Base-by-base conservation (phyloP, 1,140 invertebrate species). In the Popillia japonica region DNA sequence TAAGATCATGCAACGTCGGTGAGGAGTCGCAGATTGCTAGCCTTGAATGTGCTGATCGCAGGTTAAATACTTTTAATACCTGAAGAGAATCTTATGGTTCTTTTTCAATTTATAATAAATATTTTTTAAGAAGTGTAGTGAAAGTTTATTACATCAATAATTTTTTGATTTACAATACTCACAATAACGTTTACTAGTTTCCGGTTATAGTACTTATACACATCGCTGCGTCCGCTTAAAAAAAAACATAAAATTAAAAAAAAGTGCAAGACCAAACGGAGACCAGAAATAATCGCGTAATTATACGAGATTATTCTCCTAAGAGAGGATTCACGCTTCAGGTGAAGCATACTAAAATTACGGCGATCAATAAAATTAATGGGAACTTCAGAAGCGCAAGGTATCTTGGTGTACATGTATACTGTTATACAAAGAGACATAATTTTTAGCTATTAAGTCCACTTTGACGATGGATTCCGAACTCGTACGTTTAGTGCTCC, bases 301-400 rank as follows among this genome's bases (percentile, higher is more conserved):
- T 68, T 68, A 68, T 34, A 27, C 20, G 2, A n/a, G 48, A 55
- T 55, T 55, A 55, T 17, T 68, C 7, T 68, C 22, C 7, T 23
- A 68, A 27, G 61, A 68, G 61, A 68, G 61, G 61, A 68, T 27
- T 68, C 61, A 68, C 61, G 27, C 61, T 68, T 68, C 61, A 68
- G 1, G 10, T 68, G 61, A 68, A 68, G 61, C 61, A 11, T 8
- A 68, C 61, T 68, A 68, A 68, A 68, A 68, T 68, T 68, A 34
- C 22, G 61, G 61, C 61, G 27, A 27, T 68, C 61, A 68, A 68
- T 68, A 68, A 68, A 68, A 68, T 27, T 68, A 68, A 68, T 68
- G 61, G 61, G 11, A 34, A 68, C 11, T 22, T 68, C 17, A 22
- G 61, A 27, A 55, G 17, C 14, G 48, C 14, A 55, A 55, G 48